These are phyloP conservation scores for Fukomys damarensis DNA, from an alignment of 2,113 vertebrate genomes.

Conservation along the genomic window DNA sequence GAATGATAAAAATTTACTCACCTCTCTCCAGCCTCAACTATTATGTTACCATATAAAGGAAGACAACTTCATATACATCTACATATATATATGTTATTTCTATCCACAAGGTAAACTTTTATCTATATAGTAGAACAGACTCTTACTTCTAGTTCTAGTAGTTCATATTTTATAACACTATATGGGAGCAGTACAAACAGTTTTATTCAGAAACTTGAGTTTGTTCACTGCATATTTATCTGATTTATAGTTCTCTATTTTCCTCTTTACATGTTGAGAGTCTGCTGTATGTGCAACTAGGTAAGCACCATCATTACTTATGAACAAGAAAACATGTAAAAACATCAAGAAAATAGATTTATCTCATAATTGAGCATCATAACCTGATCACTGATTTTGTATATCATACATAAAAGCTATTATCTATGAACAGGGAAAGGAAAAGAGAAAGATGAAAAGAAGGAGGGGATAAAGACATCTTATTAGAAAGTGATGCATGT, in stretches of 20 bases:
- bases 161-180: background rate
- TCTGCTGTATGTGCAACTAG: background rate
- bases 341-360: background rate
- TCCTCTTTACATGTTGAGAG: background rate
- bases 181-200: background rate
- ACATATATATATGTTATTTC: background rate
- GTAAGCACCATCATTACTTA: background rate
- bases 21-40: background rate
- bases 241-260: background rate
- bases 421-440: background rate
- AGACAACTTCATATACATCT: background rate
- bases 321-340: too few relatives aligned
- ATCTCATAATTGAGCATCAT: background rate
- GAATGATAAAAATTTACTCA: background rate
- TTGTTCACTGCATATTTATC: background rate
- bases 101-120: background rate
- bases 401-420: background rate
- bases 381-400: background rate
- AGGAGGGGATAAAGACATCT: background rate
- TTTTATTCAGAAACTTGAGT: background rate
- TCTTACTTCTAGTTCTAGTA: background rate
- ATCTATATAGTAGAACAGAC: background rate
- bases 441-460: background rate
- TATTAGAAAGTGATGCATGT: background rate
- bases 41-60: background rate